Evolutionary conservation across 2,797 vertebrate genomes (phyloP).

Genomic region (Sebastes steindachneri): DNA sequence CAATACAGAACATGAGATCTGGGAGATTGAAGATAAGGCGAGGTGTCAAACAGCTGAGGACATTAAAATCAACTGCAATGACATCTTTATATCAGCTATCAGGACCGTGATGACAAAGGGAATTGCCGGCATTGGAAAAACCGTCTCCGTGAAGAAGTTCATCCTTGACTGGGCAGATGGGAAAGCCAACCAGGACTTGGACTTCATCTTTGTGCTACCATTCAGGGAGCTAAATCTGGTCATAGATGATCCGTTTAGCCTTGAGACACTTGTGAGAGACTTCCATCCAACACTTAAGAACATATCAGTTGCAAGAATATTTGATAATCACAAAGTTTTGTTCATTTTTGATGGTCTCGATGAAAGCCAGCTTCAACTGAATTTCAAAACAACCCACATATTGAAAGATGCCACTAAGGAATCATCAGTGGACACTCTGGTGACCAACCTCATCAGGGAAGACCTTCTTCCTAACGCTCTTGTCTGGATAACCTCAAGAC

Average conservation of each 20-base stretch:
- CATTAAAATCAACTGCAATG: slow-evolving; percentile 27
- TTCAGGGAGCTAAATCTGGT: slow-evolving; percentile 58
- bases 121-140: slow-evolving; percentile 66
- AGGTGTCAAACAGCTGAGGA: slow-evolving; percentile 8
- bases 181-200: slow-evolving; percentile 17
- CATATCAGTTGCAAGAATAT: not conserved
- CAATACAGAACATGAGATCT: slow-evolving; percentile 47
- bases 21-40: slow-evolving; percentile 30
- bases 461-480: slow-evolving; percentile 35
- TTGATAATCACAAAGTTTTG: slow-evolving; percentile 26
- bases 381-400: not conserved
- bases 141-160: slow-evolving; percentile 62
- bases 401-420: not conserved
- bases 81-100: slow-evolving; percentile 11
- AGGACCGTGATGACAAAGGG: slow-evolving; percentile 60
- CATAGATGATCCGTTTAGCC: slow-evolving; percentile 4
- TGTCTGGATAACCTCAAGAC: slow-evolving; percentile 66
- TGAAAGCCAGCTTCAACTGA: slow-evolving; percentile 47
- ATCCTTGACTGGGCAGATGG: slow-evolving; percentile 65
- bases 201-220: slow-evolving; percentile 54
- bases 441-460: slow-evolving; percentile 50
- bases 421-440: slow-evolving; percentile 35
- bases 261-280: slow-evolving; percentile 31
- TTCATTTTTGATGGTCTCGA: slow-evolving; percentile 63
- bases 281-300: slow-evolving; percentile 44